Percentiles rank a stretch among this genome's conserved stretches.
Conservation (phyloP, 2,797 vertebrate species). For the Bothrops alternatus region DNA sequence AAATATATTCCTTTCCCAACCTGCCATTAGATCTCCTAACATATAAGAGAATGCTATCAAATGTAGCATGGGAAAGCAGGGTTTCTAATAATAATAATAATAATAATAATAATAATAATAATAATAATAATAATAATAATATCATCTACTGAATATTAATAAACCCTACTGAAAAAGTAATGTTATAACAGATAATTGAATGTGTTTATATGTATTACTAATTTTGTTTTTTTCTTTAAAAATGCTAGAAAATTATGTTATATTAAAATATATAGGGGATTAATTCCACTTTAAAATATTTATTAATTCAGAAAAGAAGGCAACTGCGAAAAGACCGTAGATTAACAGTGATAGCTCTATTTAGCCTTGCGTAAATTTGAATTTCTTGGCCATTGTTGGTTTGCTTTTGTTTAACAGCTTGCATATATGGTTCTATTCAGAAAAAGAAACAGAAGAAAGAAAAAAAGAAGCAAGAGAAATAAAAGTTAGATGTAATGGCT, state of each 20-base stretch:
- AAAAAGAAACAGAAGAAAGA: conserved; percentile 36
- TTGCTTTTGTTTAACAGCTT: conserved; percentile 57
- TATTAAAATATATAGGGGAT: conserved; percentile 59
- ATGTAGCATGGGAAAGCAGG: conserved; percentile 63
- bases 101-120: no score
- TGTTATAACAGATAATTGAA: conserved; percentile 53
- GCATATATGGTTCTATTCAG: conserved; percentile 67
- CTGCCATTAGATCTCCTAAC: conserved; percentile 49
- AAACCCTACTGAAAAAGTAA: conserved; percentile 63
- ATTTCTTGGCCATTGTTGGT: conserved; percentile 49
- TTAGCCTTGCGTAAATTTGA: conserved; percentile 53
- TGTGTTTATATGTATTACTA: conserved; percentile 37
- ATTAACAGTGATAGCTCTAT: conserved; percentile 60
- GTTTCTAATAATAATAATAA: conserved; percentile 2
- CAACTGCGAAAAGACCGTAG: conserved; percentile 44
- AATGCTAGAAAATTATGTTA: conserved; percentile 62
- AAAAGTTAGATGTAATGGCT: conserved; percentile 56
- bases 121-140: no score
- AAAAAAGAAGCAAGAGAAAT: conserved; percentile 40
- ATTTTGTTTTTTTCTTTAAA: conserved; percentile 51
- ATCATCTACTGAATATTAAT: background rate
- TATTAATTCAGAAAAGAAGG: conserved; percentile 44
- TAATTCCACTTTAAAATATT: conserved; percentile 60
- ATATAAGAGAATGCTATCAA: conserved; percentile 54
- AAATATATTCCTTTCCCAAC: conserved; percentile 54